Evolutionary conservation across 1,140 invertebrate species (phyloP).

Genomic region (Cepaea nemoralis): DNA sequence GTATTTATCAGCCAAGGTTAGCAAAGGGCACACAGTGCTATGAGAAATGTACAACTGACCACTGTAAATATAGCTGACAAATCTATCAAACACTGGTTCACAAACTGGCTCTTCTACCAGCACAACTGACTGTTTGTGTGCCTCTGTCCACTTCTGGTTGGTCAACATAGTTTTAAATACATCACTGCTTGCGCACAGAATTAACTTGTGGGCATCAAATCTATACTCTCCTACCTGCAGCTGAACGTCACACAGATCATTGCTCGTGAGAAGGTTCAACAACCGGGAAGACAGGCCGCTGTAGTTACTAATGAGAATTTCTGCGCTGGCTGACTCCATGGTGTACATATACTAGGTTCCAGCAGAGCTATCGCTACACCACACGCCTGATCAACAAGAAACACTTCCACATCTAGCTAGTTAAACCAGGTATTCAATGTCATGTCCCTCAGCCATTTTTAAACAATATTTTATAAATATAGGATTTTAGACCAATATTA

Average conservation of each 20-base stretch:
- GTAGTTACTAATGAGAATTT: conserved; percentile 34
- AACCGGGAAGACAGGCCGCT: conserved; percentile 21
- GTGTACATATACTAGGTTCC: neutral
- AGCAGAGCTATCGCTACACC: neutral
- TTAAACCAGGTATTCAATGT: too few species aligned
- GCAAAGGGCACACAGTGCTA: conserved; percentile 85
- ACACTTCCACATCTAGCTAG: too few species aligned
- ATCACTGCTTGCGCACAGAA: conserved; percentile 93
- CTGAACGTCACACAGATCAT: conserved; percentile 84
- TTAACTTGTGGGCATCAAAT: conserved; percentile 90
- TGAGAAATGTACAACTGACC: conserved; percentile 89
- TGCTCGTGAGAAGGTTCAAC: conserved; percentile 4
- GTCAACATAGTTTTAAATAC: conserved; percentile 97
- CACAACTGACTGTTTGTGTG: conserved; percentile 84
- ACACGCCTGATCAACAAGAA: too few species aligned
- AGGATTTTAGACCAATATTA: too few species aligned
- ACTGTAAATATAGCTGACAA: conserved; percentile 85
- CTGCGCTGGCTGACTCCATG: conserved; percentile 1
- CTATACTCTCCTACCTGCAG: conserved; percentile 84
- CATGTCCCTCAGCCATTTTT: too few species aligned
- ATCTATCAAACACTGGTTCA: conserved; percentile 33
- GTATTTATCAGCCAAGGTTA: conserved; percentile 93
- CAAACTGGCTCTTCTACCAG: conserved; percentile 85
- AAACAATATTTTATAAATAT: too few species aligned
- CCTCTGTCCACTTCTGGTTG: conserved; percentile 92